phyloP scores from a whole-genome alignment of 2,113 vertebrate genomes.

The Mustela nigripes region DNA sequence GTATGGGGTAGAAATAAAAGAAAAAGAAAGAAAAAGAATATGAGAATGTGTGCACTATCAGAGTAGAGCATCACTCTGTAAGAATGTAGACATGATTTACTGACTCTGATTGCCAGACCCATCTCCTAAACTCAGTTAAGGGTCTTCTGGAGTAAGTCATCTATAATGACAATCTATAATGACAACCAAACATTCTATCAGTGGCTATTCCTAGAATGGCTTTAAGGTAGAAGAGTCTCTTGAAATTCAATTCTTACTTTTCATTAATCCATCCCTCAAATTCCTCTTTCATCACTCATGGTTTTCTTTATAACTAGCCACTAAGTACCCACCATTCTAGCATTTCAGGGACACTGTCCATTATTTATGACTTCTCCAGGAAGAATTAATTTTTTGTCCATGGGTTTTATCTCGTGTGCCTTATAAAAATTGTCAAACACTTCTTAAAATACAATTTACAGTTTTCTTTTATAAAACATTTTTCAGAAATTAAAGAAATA shows the following conservation, averaged over 20 bases:
- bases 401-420: neutral
- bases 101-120: neutral
- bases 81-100: neutral
- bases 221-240: neutral
- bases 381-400: neutral
- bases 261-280: slow-evolving; percentile 19
- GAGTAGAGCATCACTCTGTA: neutral
- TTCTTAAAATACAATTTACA: neutral
- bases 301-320: slow-evolving; percentile 9
- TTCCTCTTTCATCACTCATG: neutral
- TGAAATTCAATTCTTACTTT: slow-evolving; percentile 28
- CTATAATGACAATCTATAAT: neutral
- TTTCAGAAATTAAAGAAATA: neutral
- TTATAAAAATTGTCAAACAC: neutral
- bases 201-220: neutral
- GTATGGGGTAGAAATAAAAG: neutral
- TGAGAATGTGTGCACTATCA: neutral
- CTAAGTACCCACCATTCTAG: neutral
- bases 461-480: neutral
- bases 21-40: neutral
- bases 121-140: neutral
- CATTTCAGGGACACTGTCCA: neutral
- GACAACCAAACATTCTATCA: neutral
- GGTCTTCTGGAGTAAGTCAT: neutral
- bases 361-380: neutral